A percentile compares a stretch with the other conserved stretches of the same genome.
phyloP scores from a whole-genome alignment of 2,113 vertebrate species.

The Chiloscyllium plagiosum region DNA sequence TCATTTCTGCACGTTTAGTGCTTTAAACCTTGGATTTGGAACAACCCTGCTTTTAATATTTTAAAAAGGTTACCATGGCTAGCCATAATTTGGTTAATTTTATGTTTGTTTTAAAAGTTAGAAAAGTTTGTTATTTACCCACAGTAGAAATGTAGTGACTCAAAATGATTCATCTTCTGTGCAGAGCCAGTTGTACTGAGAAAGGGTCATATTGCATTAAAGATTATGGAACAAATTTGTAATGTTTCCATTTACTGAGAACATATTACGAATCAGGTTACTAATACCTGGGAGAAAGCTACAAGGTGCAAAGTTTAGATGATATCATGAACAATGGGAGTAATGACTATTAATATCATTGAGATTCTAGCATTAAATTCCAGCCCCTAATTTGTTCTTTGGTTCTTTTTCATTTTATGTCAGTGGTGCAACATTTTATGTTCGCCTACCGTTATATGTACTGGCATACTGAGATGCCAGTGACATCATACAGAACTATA shows the following conservation, averaged over 20 bases:
- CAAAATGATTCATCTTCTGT: neutral
- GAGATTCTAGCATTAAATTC: neutral
- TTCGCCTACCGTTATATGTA: neutral
- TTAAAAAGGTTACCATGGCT: neutral
- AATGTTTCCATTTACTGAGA: neutral
- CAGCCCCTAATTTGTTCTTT: neutral
- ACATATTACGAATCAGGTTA: neutral
- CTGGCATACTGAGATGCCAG: neutral
- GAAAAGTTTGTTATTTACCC: conserved; percentile 21
- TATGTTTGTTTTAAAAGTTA: neutral
- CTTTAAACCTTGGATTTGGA: no score
- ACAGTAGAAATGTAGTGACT: neutral
- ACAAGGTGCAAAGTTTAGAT: neutral
- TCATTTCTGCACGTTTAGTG: neutral
- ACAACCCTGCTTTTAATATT: neutral
- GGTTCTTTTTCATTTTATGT: neutral
- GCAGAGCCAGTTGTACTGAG: neutral
- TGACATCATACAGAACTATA: neutral
- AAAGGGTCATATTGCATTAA: neutral
- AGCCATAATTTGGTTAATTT: neutral
- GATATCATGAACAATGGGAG: neutral
- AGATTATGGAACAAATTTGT: neutral
- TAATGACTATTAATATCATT: neutral
- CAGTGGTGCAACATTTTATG: neutral
- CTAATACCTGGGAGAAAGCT: neutral